Percentiles rank a stretch among this genome's conserved stretches.
phyloP scores from a whole-genome alignment of 2,888 invertebrate species.

The Cheilosia vernalis region DNA sequence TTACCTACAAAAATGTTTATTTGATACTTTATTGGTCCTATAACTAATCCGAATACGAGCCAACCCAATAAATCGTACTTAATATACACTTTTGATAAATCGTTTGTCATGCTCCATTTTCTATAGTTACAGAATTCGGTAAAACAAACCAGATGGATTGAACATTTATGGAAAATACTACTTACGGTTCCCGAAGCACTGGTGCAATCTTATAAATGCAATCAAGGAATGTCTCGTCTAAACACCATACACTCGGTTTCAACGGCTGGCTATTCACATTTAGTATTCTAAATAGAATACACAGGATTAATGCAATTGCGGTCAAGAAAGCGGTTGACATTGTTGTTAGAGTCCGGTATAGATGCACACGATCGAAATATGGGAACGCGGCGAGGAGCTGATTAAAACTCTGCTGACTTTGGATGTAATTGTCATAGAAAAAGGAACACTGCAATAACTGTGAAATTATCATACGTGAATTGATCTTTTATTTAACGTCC shows the following conservation, averaged over 20 bases:
- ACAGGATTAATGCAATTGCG: constrained; percentile 91
- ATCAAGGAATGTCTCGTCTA: constrained; percentile 90
- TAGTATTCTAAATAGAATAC: constrained; percentile 91
- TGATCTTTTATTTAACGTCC: neutral
- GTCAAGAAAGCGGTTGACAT: constrained; percentile 94
- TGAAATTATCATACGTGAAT: constrained; percentile 69
- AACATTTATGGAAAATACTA: constrained; percentile 79
- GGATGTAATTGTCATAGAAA: constrained; percentile 76
- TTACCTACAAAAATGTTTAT: too few species aligned
- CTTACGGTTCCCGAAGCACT: constrained; percentile 92
- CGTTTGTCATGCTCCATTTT: neutral
- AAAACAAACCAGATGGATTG: neutral
- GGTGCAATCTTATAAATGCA: constrained; percentile 92
- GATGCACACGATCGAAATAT: constrained; percentile 76
- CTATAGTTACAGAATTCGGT: neutral
- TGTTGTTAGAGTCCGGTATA: constrained; percentile 77
- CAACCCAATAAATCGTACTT: too few species aligned
- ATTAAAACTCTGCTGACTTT: constrained; percentile 73
- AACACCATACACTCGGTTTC: constrained; percentile 90
- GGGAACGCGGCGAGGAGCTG: constrained; percentile 73
- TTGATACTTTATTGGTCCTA: too few species aligned
- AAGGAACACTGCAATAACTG: constrained; percentile 74
- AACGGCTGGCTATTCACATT: constrained; percentile 93
- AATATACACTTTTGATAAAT: too few species aligned
- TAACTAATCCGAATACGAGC: too few species aligned